Conservation (phyloP, 2,797 vertebrate species). For the Macroramphosus scolopax region DNA sequence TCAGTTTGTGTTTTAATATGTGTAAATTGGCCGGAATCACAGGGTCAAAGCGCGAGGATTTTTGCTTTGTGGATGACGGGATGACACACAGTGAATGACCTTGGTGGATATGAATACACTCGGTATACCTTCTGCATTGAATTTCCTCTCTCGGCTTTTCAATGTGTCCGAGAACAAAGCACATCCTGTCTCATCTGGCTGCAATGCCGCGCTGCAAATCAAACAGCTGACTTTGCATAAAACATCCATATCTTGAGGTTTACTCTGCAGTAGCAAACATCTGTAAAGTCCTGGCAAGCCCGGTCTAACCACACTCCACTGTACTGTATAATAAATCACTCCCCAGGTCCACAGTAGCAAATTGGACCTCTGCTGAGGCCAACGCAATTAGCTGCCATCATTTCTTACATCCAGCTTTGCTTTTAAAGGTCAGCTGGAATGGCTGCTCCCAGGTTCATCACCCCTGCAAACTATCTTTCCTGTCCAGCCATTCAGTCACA, state of each 20-base stretch:
- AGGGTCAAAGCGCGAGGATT: conserved; percentile 66
- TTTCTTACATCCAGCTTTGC: conserved; percentile 40
- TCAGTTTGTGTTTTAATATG: conserved; percentile 64
- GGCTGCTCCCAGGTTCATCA: conserved; percentile 47
- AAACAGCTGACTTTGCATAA: conserved; percentile 46
- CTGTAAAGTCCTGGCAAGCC: conserved; percentile 18
- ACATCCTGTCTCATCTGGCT: conserved; percentile 23
- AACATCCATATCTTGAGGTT: conserved; percentile 36
- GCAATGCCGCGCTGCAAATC: conserved; percentile 24
- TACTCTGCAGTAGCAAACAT: conserved; percentile 38
- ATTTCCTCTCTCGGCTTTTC: conserved; percentile 33
- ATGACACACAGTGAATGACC: conserved; percentile 44
- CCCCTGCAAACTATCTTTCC: conserved; percentile 35
- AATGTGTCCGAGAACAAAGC: conserved; percentile 32
- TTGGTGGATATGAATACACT: conserved; percentile 37
- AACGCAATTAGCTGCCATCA: conserved; percentile 63
- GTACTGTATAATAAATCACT: conserved; percentile 38
- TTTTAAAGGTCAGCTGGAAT: conserved; percentile 56
- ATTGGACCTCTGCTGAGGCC: conserved; percentile 35
- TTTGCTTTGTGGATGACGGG: conserved; percentile 62
- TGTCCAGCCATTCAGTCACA: conserved; percentile 11
- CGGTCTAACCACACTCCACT: conserved; percentile 16
- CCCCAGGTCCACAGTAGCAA: conserved; percentile 43
- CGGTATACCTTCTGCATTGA: conserved; percentile 11
- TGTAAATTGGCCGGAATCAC: conserved; percentile 68